phyloP scores from a whole-genome alignment of 2,797 vertebrate species.

The Tadarida brasiliensis region DNA sequence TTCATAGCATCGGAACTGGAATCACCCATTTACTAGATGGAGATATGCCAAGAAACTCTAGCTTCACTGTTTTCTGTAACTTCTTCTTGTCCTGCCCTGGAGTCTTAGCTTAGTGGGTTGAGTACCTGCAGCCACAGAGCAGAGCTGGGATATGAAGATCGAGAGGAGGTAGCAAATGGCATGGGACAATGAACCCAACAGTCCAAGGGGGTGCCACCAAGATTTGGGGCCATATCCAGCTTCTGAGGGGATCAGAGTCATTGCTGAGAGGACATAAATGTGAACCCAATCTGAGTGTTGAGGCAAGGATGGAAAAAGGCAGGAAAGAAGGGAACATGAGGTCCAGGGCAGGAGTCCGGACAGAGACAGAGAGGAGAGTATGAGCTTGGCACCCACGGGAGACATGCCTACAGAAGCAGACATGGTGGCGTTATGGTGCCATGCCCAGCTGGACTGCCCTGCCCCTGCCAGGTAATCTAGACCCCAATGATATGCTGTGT shows the following conservation, averaged over 20 bases:
- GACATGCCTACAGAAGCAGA: background rate
- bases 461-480: rapidly evolving
- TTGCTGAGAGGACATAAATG: background rate
- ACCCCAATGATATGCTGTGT: background rate
- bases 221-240: background rate
- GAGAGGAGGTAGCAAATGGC: too few species aligned
- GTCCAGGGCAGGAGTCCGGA: background rate
- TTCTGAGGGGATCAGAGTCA: background rate
- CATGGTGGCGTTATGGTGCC: background rate
- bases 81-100: background rate
- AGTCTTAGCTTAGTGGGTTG: background rate
- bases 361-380: background rate
- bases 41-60: background rate
- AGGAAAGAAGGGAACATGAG: background rate
- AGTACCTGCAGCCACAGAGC: background rate
- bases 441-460: background rate
- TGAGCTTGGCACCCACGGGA: background rate
- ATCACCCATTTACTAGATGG: background rate
- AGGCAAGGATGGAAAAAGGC: background rate
- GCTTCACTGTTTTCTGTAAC: background rate
- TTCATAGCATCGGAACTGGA: background rate
- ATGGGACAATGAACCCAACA: background rate
- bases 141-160: background rate
- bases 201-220: background rate
- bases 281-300: background rate